Evolutionary conservation across 2,888 invertebrate genomes (phyloP), one percentile per base, ranked within the genome.

Genomic region (Argyresthia albistria): DNA sequence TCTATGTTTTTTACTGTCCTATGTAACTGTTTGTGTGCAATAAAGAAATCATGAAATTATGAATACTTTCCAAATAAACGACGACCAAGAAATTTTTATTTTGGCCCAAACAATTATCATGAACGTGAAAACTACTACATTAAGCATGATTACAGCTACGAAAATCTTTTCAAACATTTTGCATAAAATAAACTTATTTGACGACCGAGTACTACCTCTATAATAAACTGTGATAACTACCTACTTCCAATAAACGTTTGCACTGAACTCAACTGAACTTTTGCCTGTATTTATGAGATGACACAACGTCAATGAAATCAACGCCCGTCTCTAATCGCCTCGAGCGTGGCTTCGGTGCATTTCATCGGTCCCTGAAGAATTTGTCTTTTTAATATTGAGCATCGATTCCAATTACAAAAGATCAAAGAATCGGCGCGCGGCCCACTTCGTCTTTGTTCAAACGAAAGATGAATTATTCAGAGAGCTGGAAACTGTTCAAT

Each of bases 401-500:
- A 87, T 87, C 87, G 87, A 87, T 87, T 87, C 82, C 86, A 87
- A 87, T 87, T 87, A 87, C 87, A 87, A 87, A 87, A 87, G 87
- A 87, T 87, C 87, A 87, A 87, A 87, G 87, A 86, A 86, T 87
- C 82, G 84, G 81, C 84, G 81, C 78, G 78, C 83, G 81, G 83
- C 86, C 84, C 84, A 79, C 80, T 86, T 82, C 86, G 86, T 87
- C 87, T 86, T 87, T 87, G 87, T 87, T 87, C 86, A 86, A 87
- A 84, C 77, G 83, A 87, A 84, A 84, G 86, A 84, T 87, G 87
- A 87, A 87, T 87, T 81, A 87, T 87, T 86, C 87, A 87, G 74
- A 84, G 84, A 83, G 75, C 86, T 87, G 86, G 87, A 87, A 86
- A 86, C 83, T 84, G 84, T 86, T 87, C 86, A 86, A 87, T 87